These are phyloP conservation scores for Dolichotis patagonum DNA, from an alignment of 2,113 vertebrate species.

Conservation along the genomic window DNA sequence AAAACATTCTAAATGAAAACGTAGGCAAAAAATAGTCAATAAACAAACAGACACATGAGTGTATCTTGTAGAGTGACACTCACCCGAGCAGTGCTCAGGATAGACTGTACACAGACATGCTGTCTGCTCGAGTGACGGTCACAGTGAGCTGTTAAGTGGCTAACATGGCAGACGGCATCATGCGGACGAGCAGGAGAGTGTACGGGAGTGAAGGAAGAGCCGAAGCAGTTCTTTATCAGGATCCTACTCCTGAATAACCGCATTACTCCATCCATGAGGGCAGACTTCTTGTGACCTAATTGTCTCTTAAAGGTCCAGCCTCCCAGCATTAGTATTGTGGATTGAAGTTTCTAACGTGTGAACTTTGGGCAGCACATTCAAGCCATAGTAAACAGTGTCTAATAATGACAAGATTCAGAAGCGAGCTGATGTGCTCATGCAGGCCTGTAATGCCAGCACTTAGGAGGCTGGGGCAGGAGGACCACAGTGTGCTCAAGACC, in stretches of 20 bases:
- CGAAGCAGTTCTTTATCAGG: background rate
- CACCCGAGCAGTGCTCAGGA: background rate
- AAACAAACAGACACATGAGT: background rate
- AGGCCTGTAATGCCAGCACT: background rate
- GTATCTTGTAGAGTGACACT: background rate
- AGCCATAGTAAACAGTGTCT: background rate
- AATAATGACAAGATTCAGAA: background rate
- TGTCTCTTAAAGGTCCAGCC: background rate
- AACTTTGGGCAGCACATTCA: background rate
- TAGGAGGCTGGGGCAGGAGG: background rate
- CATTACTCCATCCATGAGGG: too few species aligned
- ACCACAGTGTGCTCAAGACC: background rate
- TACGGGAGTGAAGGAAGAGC: background rate
- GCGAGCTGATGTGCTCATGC: background rate
- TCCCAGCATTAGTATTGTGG: background rate
- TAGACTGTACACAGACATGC: background rate
- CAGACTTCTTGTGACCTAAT: background rate
- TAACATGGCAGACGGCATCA: background rate
- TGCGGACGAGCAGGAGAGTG: too few species aligned
- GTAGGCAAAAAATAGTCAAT: background rate
- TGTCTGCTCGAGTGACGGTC: background rate
- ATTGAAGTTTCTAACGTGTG: background rate
- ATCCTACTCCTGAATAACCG: background rate
- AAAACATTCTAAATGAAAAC: background rate
- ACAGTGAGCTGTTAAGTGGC: too few species aligned